Evolutionary conservation across 2,797 vertebrate species (phyloP), one percentile per base, ranked within the genome.

Genomic region (Enteromius unitaeniatus): DNA sequence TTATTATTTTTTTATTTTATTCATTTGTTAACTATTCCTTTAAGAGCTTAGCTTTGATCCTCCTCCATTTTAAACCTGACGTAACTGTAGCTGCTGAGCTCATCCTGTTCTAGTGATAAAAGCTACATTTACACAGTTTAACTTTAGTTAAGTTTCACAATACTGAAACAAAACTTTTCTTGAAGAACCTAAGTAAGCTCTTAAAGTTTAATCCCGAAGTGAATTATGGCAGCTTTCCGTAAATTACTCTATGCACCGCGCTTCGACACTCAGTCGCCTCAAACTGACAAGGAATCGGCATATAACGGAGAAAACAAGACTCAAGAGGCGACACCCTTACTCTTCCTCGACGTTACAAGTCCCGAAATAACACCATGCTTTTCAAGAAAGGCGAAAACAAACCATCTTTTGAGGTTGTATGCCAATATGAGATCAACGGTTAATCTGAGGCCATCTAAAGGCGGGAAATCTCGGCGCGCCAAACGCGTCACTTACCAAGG

Each of bases 211-310:
- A 21, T 60, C 10, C 26, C 0, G 2, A 62, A 0, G 37, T 34
- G 2, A 15, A 40, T 8, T 74, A 88, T 88, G 86, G 26, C 42
- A 70, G 0, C 23, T 69, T 74, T 81, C 28, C 40, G 65, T 7
- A 88, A 37, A 51, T 42, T 65, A 1, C 3, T 58, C 23, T 65
- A 40, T 78, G 53, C 78, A 0, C 80, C 87, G 2, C 45, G 6
- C 14, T 90, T 89, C 79, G 74, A 62, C 6, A 89, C 90, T 7
- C 86, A 82, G 58, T 19, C 14, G 2, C 37, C 79, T 5, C 67
- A 79, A 47, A 42, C 26, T 47, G 37, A 3, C 11, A 9, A 28
- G 1, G 3, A 51, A 6, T 10, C 42, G 10, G 31, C 10, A 8
- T 21, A 42, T 49, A 60, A 62, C 19, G 26, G 37, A 51, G 26